Evolutionary conservation across 2,113 vertebrate species (phyloP), one percentile per base, ranked within the genome.

Genomic region (Arenaria interpres): DNA sequence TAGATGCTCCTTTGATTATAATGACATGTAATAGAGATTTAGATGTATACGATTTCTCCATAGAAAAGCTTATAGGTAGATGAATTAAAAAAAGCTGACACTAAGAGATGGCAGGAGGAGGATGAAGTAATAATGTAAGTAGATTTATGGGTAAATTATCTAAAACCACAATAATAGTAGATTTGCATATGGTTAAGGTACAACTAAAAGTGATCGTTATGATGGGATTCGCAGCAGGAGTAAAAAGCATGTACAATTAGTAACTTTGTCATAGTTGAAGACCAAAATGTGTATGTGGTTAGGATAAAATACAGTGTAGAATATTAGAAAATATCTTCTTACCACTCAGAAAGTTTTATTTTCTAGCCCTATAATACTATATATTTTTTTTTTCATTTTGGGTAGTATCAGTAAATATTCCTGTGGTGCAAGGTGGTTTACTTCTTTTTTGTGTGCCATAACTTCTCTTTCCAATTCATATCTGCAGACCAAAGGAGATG

Each of bases 401-500:
- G 8, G 32, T n/a, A 45, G 6, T 54, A n/a, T 24, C 23, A 48
- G 32, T 51, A 66, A 60, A 91, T 50, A 69, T 37, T 63, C 23
- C 69, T 71, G 27, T 54, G 73, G 41, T 60, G 35, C 15, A 37
- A 64, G 7, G 30, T 48, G 12, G 12, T 14, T 91, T 56, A 28
- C 23, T 72, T 8, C 4, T 63, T 45, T 32, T 81, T 37, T 39
- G 4, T 32, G 17, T 85, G 43, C 25, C 27, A 14, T 66, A 74
- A 78, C 24, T 59, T 78, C 56, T 23, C 21, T 78, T 81, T 90
- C n/a, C 54, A 46, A 50, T 82, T 85, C 6, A 4, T 45, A 43
- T n/a, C 57, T 73, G 35, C 97, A 98, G 98, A 92, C 94, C 35
- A 69, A 66, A 74, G 91, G 84, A 12, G 72, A 94, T 21, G 24